Percentiles rank a stretch among this genome's conserved stretches.
These are phyloP conservation scores for Anas bernieri DNA, from an alignment of 2,797 vertebrate genomes.

Conservation along the genomic window DNA sequence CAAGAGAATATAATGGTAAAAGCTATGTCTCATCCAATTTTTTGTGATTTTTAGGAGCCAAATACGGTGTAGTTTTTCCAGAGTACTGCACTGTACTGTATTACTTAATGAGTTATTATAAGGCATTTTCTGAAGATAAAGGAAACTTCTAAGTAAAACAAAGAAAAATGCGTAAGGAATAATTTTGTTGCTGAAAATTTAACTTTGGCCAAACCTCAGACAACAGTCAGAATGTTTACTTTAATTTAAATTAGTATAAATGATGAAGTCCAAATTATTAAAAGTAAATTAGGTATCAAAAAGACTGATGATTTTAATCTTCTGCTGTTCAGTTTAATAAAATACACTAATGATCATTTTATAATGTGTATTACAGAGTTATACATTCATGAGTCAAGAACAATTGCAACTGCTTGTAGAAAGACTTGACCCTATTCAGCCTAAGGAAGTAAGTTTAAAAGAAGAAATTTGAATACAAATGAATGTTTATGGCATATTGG, in stretches of 20 bases:
- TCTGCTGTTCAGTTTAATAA: conserved; percentile 12
- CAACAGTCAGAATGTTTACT: neutral
- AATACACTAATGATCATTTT: conserved; percentile 22
- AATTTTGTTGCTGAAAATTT: neutral
- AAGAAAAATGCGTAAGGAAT: neutral
- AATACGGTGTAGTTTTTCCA: neutral
- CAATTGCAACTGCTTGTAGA: conserved; percentile 91
- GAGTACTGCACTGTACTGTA: neutral
- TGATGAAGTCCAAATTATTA: neutral
- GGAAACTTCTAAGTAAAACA: neutral
- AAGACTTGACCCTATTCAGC: conserved; percentile 87
- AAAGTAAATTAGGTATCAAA: conserved; percentile 9
- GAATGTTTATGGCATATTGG: neutral
- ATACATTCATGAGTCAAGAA: conserved; percentile 93
- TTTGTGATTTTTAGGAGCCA: neutral
- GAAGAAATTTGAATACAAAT: neutral
- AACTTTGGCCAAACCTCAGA: neutral
- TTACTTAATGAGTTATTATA: neutral
- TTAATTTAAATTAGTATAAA: conserved; percentile 10
- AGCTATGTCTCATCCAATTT: neutral
- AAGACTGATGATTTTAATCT: conserved; percentile 37
- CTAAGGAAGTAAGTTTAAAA: conserved; percentile 87
- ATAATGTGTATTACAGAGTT: conserved; percentile 85
- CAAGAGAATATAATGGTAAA: neutral
- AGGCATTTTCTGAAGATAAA: neutral